Conservation (phyloP, 2,113 vertebrate species). For the Pelobates fuscus region DNA sequence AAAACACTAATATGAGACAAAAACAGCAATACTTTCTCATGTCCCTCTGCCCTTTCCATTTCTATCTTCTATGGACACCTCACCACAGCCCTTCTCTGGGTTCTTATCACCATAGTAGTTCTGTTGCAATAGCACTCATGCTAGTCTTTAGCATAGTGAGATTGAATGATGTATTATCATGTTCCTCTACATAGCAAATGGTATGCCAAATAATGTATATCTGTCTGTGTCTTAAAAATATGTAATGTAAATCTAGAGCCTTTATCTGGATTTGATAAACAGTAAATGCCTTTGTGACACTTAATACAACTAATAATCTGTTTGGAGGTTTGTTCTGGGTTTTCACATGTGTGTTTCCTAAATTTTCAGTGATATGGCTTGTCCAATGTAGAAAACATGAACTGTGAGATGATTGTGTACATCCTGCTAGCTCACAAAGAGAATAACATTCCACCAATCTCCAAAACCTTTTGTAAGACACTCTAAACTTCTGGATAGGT, state of each 20-base stretch:
- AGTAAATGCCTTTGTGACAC: not conserved
- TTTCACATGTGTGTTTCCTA: not conserved
- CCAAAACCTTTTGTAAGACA: no score
- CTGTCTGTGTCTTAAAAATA: not conserved
- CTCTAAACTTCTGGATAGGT: no score
- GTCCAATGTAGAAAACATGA: not conserved
- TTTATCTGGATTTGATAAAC: not conserved
- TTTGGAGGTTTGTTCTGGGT: not conserved
- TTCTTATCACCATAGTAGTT: not conserved
- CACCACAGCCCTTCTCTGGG: not conserved
- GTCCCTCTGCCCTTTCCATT: conserved; percentile 8
- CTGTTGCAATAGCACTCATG: not conserved
- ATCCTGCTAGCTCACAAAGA: not conserved
- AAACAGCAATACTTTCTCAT: not conserved
- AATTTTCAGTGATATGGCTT: not conserved
- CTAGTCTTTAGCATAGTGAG: not conserved
- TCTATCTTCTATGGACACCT: not conserved
- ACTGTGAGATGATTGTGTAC: not conserved
- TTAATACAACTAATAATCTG: not conserved
- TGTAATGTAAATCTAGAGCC: not conserved
- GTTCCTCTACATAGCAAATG: no score
- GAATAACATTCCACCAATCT: no score
- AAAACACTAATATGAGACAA: not conserved
- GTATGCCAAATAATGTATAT: not conserved
- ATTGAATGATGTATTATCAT: not conserved